These are phyloP conservation scores for Eupristina koningsbergeri DNA, from an alignment of 1,140 invertebrate species.

Conservation along the genomic window DNA sequence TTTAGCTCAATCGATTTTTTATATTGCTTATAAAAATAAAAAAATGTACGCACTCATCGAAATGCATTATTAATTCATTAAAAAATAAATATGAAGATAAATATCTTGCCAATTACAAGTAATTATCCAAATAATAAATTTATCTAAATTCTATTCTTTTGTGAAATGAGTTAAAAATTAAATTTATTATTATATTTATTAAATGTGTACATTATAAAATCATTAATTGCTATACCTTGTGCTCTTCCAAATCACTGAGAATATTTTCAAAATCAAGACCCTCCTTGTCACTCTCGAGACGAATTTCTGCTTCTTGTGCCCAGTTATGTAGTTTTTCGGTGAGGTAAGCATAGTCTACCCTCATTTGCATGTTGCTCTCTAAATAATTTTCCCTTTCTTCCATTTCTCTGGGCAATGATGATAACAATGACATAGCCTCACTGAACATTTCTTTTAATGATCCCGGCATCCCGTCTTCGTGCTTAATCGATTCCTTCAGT, in stretches of 20 bases:
- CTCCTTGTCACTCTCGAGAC: constrained; percentile 84
- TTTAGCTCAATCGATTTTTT: too few relatives aligned
- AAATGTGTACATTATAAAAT: constrained; percentile 13
- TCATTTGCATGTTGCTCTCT: constrained; percentile 83
- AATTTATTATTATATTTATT: too few relatives aligned
- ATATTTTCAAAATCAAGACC: constrained; percentile 92
- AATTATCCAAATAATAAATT: too few relatives aligned
- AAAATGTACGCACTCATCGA: too few relatives aligned
- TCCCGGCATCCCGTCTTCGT: constrained; percentile 84
- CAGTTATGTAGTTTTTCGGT: constrained; percentile 87
- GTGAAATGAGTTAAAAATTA: too few relatives aligned
- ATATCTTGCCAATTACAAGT: too few relatives aligned
- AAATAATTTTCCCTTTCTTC: constrained; percentile 86
- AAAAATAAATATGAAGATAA: too few relatives aligned
- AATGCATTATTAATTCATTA: too few relatives aligned
- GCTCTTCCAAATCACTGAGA: constrained; percentile 85
- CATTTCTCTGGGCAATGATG: constrained; percentile 85
- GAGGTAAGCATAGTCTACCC: constrained; percentile 81
- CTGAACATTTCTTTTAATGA: constrained; percentile 87
- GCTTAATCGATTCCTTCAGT: constrained; percentile 79
- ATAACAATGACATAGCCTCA: constrained; percentile 83
- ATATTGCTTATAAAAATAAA: too few relatives aligned
- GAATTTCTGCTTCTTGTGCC: constrained; percentile 87
- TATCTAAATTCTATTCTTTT: too few relatives aligned
- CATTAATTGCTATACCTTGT: constrained; percentile 75